Conservation (phyloP, 2,888 invertebrate species). For the Catocala sponsa region DNA sequence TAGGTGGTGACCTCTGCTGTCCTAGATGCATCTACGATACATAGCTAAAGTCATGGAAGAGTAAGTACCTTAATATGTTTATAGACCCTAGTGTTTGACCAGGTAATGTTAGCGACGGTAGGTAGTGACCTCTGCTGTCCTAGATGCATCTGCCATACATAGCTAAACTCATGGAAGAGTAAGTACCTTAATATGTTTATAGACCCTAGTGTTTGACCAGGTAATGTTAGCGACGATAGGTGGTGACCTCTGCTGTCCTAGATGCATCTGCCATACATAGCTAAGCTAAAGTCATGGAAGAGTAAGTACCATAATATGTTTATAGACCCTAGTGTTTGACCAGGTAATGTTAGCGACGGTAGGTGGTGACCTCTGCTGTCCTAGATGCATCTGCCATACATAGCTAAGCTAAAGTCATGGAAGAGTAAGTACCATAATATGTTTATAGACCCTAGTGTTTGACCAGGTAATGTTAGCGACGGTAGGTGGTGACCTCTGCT, state of each 20-base stretch:
- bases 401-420: constrained; percentile 99
- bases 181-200: constrained; percentile 65
- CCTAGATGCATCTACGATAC: constrained; percentile 99
- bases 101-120: no score
- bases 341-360: no score
- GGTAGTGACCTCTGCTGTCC: constrained; percentile 2
- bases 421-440: constrained; percentile 91
- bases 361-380: no score
- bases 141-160: constrained; percentile 99
- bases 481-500: no score
- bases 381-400: constrained; percentile 99
- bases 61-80: constrained; percentile 85
- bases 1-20: no score
- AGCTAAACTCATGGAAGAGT: constrained; percentile 99
- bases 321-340: no score
- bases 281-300: constrained; percentile 99
- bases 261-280: constrained; percentile 99
- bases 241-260: constrained; percentile 80
- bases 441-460: neutral
- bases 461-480: no score
- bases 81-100: no score
- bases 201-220: no score
- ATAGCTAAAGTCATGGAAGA: constrained; percentile 99
- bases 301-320: constrained; percentile 88
- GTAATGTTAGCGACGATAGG: no score